These are phyloP conservation scores for Centroberyx gerrardi DNA, from an alignment of 2,797 vertebrate genomes.

Conservation along the genomic window DNA sequence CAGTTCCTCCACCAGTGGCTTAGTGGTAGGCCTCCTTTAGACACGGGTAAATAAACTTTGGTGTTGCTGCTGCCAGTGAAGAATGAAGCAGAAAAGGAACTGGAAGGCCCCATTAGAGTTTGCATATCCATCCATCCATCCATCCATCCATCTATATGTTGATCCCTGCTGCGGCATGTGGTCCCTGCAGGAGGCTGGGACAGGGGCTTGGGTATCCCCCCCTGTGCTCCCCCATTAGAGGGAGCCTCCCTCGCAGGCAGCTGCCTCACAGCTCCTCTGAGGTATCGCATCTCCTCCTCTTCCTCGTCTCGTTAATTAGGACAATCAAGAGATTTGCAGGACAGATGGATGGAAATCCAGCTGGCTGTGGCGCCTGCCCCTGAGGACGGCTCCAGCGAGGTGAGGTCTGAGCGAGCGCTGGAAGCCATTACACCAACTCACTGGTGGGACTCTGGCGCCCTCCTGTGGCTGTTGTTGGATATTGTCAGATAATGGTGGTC, in stretches of 20 bases:
- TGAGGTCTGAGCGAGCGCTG: constrained; percentile 8
- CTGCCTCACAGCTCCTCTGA: constrained; percentile 70
- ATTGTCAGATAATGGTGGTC: neutral
- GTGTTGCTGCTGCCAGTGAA: neutral
- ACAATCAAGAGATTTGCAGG: constrained; percentile 84
- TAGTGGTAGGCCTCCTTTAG: neutral
- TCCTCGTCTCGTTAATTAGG: constrained; percentile 80
- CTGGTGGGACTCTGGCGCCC: constrained; percentile 53
- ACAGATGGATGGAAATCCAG: constrained; percentile 85
- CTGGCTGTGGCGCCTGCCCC: constrained; percentile 69
- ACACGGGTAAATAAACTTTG: neutral
- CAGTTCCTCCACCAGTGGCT: constrained; percentile 21
- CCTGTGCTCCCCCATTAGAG: constrained; percentile 55
- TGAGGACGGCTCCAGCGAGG: constrained; percentile 54
- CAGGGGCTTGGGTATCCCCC: constrained; percentile 52
- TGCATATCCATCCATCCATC: constrained; percentile 1
- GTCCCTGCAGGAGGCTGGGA: constrained; percentile 44
- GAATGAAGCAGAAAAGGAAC: neutral
- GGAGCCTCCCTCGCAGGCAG: constrained; percentile 71
- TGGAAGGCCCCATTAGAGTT: constrained; percentile 26
- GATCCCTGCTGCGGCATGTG: constrained; percentile 38
- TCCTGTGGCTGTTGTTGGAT: constrained; percentile 56
- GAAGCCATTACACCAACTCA: neutral
- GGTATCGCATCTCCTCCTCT: constrained; percentile 76
- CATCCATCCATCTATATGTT: constrained; percentile 22